phyloP scores from a whole-genome alignment of 2,797 vertebrate genomes.

The Spinus olivaceus region DNA sequence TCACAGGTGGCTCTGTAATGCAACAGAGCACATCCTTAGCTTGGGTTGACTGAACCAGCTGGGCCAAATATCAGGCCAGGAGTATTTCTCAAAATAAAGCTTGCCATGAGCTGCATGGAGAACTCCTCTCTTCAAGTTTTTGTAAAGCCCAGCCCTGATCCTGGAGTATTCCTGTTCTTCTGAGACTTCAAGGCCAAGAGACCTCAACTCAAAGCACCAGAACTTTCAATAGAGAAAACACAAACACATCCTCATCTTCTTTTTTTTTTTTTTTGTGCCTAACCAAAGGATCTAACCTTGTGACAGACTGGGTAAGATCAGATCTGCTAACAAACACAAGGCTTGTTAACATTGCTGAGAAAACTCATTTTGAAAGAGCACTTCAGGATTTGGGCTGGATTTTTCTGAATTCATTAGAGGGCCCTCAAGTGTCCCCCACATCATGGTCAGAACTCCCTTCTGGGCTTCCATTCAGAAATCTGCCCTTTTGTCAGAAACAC shows the following conservation, averaged over 20 bases:
- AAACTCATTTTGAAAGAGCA: not conserved
- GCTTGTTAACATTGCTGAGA: not conserved
- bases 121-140: not conserved
- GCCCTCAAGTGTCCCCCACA: not conserved
- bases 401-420: not conserved
- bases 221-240: not conserved
- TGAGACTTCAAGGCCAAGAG: not conserved
- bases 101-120: not conserved
- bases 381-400: accelerated
- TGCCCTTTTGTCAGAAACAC: not conserved
- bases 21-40: not conserved
- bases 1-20: not conserved
- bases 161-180: not conserved
- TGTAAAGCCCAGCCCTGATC: not conserved
- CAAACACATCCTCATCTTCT: not conserved
- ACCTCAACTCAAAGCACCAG: not conserved
- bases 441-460: not conserved
- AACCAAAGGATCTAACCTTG: not conserved
- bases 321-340: not conserved
- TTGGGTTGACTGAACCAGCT: not conserved
- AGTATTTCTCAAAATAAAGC: not conserved
- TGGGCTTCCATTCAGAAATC: not conserved
- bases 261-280: not conserved
- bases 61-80: not conserved
- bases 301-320: not conserved